Evolutionary conservation across 2,888 invertebrate species (phyloP).

Genomic region (Priocnemis perturbator): DNA sequence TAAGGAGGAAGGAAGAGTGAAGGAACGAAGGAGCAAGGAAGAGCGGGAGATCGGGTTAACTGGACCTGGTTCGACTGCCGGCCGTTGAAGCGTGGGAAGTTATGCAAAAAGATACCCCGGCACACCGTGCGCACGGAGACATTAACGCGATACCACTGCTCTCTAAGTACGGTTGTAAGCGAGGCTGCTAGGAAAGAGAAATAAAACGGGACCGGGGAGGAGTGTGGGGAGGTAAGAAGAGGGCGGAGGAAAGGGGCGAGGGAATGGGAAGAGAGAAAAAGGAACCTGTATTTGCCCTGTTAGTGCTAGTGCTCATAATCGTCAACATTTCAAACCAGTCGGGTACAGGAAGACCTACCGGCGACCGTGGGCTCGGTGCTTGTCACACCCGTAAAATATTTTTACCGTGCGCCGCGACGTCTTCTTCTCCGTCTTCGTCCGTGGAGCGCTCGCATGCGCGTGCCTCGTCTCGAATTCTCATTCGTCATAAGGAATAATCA

Average conservation of each 20-base stretch:
- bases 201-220: slow-evolving; percentile 5
- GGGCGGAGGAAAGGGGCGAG: slow-evolving; percentile 19
- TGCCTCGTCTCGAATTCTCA: no score
- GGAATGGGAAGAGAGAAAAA: slow-evolving; percentile 5
- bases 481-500: slow-evolving; percentile 20
- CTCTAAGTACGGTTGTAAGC: slow-evolving; percentile 24
- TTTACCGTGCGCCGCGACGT: slow-evolving; percentile 40
- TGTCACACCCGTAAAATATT: slow-evolving; percentile 57
- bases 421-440: slow-evolving; percentile 24
- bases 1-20: slow-evolving; percentile 43
- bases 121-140: slow-evolving; percentile 29
- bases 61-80: slow-evolving; percentile 48
- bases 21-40: slow-evolving; percentile 10
- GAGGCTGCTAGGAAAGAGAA: slow-evolving; percentile 3
- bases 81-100: slow-evolving; percentile 60
- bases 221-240: slow-evolving; percentile 11
- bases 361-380: slow-evolving; percentile 23
- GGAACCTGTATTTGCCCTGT: slow-evolving; percentile 17
- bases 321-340: slow-evolving; percentile 54
- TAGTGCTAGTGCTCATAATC: slow-evolving; percentile 44
- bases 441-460: background rate
- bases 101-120: slow-evolving; percentile 52
- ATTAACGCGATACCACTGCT: slow-evolving; percentile 35
- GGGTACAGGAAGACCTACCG: slow-evolving; percentile 35
- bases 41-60: slow-evolving; percentile 33